Conservation (phyloP, 1,140 invertebrate genomes). For the Bombus huntii region DNA sequence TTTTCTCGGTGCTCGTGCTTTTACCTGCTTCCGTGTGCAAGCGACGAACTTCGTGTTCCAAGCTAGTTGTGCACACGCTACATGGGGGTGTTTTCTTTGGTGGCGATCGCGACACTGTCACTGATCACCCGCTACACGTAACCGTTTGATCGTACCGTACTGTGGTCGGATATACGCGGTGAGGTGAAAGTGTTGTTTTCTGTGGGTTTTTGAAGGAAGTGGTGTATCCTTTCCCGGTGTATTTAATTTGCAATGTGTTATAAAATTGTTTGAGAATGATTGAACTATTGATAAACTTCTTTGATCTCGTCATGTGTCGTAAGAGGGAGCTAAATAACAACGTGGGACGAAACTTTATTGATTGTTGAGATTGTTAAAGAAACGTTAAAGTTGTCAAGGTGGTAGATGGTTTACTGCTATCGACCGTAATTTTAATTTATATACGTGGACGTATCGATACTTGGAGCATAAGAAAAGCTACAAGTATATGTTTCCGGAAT, state of each 20-base stretch:
- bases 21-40: background rate
- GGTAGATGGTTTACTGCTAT: background rate
- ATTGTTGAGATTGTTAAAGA: too few relatives aligned
- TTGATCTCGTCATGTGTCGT: background rate
- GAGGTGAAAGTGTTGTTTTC: background rate
- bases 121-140: background rate
- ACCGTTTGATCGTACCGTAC: background rate
- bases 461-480: background rate
- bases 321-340: background rate
- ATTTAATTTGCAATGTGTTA: background rate
- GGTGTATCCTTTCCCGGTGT: too few relatives aligned
- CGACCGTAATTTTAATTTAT: background rate
- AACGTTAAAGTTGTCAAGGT: background rate
- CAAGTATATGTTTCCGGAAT: background rate
- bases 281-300: background rate
- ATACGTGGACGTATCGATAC: background rate
- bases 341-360: background rate
- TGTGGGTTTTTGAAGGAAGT: background rate
- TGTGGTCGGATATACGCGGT: background rate
- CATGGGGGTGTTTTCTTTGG: background rate
- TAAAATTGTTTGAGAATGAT: background rate
- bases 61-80: background rate
- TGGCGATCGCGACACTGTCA: background rate
- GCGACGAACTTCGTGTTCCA: too few relatives aligned
- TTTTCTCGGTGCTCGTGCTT: background rate